Evolutionary conservation across 2,797 vertebrate species (phyloP).

Genomic region (Sphenodon punctatus): DNA sequence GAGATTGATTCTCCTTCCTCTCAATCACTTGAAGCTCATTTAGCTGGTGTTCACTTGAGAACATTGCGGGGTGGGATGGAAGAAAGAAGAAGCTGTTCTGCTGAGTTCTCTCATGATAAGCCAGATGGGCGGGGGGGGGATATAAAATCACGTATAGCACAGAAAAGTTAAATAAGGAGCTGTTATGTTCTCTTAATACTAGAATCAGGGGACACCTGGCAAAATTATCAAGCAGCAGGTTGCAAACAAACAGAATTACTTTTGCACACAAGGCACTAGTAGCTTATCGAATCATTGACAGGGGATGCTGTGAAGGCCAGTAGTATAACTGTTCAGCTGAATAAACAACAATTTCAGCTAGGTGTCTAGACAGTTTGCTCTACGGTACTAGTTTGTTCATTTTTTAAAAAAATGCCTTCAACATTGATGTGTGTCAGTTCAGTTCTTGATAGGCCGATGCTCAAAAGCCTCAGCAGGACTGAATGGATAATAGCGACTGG

Average conservation of each 20-base stretch:
- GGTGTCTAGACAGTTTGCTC: rapidly evolving
- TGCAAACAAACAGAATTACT: too few relatives aligned
- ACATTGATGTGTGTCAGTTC: neutral
- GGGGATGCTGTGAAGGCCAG: too few relatives aligned
- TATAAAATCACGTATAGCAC: too few relatives aligned
- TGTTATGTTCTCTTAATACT: too few relatives aligned
- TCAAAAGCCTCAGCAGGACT: neutral
- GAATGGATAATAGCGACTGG: neutral
- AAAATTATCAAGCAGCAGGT: too few relatives aligned
- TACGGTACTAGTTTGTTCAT: rapidly evolving
- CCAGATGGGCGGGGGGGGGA: neutral
- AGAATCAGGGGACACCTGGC: too few relatives aligned
- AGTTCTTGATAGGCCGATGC: neutral
- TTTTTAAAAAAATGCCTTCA: neutral
- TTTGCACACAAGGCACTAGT: too few relatives aligned
- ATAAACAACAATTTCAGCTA: too few relatives aligned
- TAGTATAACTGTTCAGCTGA: too few relatives aligned
- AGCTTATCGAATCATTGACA: too few relatives aligned
- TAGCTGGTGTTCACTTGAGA: neutral
- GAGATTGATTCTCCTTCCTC: neutral
- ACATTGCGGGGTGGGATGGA: neutral
- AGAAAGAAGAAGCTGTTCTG: neutral
- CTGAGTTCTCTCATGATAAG: neutral
- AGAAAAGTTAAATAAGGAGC: too few relatives aligned
- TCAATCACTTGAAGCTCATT: neutral